Conservation (phyloP, 1,140 invertebrate genomes). For the Conus ventricosus region DNA sequence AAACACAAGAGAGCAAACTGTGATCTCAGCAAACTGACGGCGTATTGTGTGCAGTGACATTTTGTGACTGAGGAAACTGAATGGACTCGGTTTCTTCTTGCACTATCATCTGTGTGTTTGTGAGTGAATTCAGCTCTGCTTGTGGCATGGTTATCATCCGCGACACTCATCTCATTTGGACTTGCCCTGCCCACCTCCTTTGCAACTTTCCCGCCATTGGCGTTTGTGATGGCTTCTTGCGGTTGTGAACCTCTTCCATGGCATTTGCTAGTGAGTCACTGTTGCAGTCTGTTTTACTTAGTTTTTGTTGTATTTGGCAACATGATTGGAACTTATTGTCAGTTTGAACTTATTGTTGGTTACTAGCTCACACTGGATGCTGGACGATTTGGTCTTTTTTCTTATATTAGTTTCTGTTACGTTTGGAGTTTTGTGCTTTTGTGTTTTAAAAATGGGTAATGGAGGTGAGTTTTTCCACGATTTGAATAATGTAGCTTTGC, state of each 20-base stretch:
- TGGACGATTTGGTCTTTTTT: too few species aligned
- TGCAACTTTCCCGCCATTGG: background rate
- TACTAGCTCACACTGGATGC: too few species aligned
- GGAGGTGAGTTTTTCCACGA: too few species aligned
- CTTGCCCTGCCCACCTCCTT: background rate
- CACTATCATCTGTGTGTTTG: background rate
- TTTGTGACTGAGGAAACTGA: background rate
- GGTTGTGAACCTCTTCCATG: background rate
- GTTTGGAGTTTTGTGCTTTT: too few species aligned
- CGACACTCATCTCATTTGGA: background rate
- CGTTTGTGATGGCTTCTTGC: background rate
- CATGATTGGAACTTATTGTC: too few species aligned
- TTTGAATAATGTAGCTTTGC: too few species aligned
- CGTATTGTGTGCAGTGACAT: background rate
- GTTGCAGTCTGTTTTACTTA: too few species aligned
- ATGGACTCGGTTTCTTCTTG: background rate
- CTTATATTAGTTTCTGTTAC: too few species aligned
- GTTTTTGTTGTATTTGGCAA: too few species aligned
- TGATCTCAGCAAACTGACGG: background rate
- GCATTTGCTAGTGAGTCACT: too few species aligned
- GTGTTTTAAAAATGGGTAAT: too few species aligned
- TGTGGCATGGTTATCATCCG: background rate
- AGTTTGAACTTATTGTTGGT: too few species aligned
- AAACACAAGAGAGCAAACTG: conserved; percentile 1
- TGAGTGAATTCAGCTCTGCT: background rate